Evolutionary conservation across 2,888 invertebrate species (phyloP), one percentile per base, ranked within the genome.

Genomic region (Campoplex nolae): DNA sequence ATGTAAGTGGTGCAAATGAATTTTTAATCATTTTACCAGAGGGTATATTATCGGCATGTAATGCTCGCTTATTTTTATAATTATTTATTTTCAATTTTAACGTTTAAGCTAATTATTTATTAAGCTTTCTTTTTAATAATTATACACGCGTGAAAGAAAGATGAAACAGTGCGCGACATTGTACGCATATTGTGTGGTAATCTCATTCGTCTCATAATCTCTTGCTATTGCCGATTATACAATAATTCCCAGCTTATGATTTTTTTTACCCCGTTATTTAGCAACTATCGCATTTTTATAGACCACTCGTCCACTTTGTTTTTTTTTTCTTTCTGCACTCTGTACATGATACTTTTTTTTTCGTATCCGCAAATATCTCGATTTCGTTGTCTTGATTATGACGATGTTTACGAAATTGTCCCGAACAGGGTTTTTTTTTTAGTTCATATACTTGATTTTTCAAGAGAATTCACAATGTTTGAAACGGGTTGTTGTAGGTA

Each of bases 11-110:
- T 93, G 92, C 92, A 92, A 92, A 92, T 89, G 92, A 91, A 92
- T 92, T 91, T 92, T 92, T 92, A 91, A 91, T 90, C 92, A 45
- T 76, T 74, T 78, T 90, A 89, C 89, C 89, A 88, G 93, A 92
- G 90, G 92, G 90, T 93, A 91, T 92, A 91, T 74, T 92, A 92
- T 58, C 58, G 91, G 93, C 92, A 92, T 93, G 84, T 92, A 93
- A 93, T 93, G 92, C 91, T 93, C 92, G 93, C 93, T 93, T 93
- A 94, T 94, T 94, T 94, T 94, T 93, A 92, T 94, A 93, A 93
- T 91, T 93, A 93, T 94, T 93, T 94, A 94, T 94, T 94, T 92
- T 92, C 83, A 67, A 85, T 67, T 68, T 78, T 84, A 84, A 82
- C 23, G 32, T 76, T 71, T 83, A 87, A 80, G 79, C 56, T 48